Conservation (phyloP, 2,113 vertebrate genomes). For the Anser cygnoides region DNA sequence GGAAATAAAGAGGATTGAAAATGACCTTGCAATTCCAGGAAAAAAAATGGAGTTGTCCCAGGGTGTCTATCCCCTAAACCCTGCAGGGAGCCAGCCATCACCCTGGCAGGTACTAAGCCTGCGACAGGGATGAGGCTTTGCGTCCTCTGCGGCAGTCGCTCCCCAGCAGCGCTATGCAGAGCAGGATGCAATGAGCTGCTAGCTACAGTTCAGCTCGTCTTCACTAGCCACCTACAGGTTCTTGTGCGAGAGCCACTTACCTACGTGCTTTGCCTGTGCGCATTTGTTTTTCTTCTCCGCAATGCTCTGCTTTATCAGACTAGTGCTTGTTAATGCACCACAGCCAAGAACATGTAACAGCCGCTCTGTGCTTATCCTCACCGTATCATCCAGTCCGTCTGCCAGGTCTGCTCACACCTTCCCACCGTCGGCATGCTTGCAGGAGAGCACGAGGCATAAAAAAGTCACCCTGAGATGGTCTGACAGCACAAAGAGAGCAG, state of each 20-base stretch:
- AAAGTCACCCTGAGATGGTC: neutral
- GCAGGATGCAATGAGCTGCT: accelerated
- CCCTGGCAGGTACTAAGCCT: neutral
- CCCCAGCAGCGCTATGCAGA: neutral
- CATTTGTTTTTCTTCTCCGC: neutral
- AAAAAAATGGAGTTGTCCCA: neutral
- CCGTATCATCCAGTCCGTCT: neutral
- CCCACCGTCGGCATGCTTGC: accelerated
- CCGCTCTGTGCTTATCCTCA: neutral
- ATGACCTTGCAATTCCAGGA: neutral
- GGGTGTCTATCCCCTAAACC: neutral
- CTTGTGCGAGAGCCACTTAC: neutral
- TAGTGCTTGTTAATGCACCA: neutral
- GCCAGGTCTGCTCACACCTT: neutral
- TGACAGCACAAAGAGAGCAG: accelerated
- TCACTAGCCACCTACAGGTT: accelerated
- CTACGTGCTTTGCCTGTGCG: accelerated
- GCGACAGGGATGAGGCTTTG: neutral
- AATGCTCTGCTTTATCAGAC: accelerated
- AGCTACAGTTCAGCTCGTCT: neutral
- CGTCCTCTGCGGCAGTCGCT: neutral
- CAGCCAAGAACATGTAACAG: neutral
- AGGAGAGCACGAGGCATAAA: neutral
- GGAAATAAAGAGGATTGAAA: neutral
- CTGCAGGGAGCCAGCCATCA: neutral